Evolutionary conservation across 2,888 invertebrate species (phyloP), one percentile per base, ranked within the genome.

Genomic region (Nasonovia ribisnigri): DNA sequence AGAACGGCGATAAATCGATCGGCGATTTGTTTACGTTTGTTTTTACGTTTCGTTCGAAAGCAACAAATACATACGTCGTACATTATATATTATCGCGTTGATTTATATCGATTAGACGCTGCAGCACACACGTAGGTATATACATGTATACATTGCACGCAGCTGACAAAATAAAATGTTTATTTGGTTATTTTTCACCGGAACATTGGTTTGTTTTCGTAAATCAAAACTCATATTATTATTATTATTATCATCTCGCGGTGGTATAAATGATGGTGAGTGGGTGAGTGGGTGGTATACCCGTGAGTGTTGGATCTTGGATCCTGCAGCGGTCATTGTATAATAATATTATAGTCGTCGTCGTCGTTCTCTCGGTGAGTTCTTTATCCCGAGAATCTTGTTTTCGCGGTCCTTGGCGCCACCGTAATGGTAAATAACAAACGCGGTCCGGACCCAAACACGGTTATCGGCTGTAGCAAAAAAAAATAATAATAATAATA

Each of bases 391-490:
- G 24, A 29, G 46, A n/a, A 46, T 89, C 90, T 93, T 86, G 90
- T 93, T 90, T 93, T 90, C 60, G 60, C 92, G 77, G 29, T 92
- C n/a, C 57, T 90, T 86, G 93, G 90, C 93, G 93, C 93, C 93
- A 90, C 93, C 90, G 57, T 46, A 36, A 60, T 48, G 86, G 46
- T 8, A 11, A 54, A 60, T 36, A 67, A 92, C 87, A 51, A 91
- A 84, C 92, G 67, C 88, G 88, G 54, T 86, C n/a, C 84, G 24
- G 84, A 48, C 92, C 87, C 86, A 26, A 46, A 87, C 92, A 60
- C 48, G 87, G 92, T 57, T 43, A 42, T 36, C 91, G 16, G 84
- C 42, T 46, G 51, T n/a, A 88, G 51, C 54, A 13, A 54, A 92
- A 92, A 89, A 54, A 84, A 60, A 92, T 54, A 36, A 77, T 46